phyloP scores from a whole-genome alignment of 2,113 vertebrate species.

The Nestor notabilis region DNA sequence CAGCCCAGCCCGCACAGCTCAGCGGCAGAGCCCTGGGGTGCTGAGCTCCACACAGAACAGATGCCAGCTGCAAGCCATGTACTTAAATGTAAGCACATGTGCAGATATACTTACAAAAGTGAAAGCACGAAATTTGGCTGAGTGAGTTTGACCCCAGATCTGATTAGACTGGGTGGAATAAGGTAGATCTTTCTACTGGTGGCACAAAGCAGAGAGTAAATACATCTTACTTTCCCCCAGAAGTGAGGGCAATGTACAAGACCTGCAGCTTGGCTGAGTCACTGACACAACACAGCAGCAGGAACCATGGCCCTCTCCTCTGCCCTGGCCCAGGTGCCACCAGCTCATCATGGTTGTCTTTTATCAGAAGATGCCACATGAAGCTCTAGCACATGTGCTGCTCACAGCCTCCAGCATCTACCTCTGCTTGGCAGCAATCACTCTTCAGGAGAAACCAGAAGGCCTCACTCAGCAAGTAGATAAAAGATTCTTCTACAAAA shows the following conservation, averaged over 20 bases:
- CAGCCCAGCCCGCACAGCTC: background rate
- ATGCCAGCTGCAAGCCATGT: background rate
- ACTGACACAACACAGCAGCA: background rate
- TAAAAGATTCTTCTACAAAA: constrained; percentile 37
- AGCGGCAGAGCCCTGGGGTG: fast-evolving
- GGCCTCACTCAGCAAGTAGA: background rate
- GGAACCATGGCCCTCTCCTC: background rate
- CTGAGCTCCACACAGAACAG: fast-evolving
- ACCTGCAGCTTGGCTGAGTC: background rate
- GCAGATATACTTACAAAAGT: background rate
- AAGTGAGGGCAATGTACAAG: background rate
- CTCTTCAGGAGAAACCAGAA: constrained; percentile 50
- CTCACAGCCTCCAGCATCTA: background rate
- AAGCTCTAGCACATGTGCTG: background rate
- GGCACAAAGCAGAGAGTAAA: background rate
- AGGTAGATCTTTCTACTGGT: background rate
- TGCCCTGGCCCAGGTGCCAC: constrained; percentile 41
- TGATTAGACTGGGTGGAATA: background rate
- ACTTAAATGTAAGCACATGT: background rate
- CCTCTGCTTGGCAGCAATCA: constrained; percentile 56
- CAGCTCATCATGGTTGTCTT: constrained; percentile 43
- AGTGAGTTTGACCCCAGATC: background rate
- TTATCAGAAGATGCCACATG: constrained; percentile 47
- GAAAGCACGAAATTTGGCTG: background rate
- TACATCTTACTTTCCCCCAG: background rate